phyloP scores from a whole-genome alignment of 2,797 vertebrate species.

The Threskiornis aethiopicus region DNA sequence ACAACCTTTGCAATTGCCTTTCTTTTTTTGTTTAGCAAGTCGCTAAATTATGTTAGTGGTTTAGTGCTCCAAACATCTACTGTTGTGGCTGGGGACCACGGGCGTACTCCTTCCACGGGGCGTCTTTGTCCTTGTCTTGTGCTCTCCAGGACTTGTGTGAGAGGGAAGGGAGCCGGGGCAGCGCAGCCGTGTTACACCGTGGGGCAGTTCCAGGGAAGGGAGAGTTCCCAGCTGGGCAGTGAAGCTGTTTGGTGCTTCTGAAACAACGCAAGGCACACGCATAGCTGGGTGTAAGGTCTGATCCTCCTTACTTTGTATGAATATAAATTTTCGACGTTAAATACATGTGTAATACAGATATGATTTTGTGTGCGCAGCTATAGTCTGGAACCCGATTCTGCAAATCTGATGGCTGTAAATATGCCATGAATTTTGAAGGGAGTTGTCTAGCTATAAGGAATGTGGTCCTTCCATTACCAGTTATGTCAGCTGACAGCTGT shows the following conservation, averaged over 20 bases:
- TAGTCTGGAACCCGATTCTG: neutral
- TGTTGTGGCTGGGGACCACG: neutral
- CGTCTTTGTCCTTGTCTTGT: neutral
- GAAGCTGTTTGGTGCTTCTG: neutral
- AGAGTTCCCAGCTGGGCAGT: neutral
- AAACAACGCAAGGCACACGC: neutral
- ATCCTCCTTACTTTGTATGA: neutral
- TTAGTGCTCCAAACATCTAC: neutral
- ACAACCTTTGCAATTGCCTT: neutral
- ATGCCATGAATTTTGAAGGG: neutral
- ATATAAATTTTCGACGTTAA: neutral
- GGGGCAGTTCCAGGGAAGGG: neutral
- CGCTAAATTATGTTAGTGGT: neutral
- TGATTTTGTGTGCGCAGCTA: neutral
- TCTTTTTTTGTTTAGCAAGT: neutral
- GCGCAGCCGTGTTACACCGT: too few relatives aligned
- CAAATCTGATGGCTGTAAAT: neutral
- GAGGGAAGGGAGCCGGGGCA: neutral
- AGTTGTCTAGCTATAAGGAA: conserved; percentile 16
- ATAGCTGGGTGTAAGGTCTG: neutral
- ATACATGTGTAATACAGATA: rapidly evolving
- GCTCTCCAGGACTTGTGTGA: neutral
- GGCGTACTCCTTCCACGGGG: too few relatives aligned
- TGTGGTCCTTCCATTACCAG: conserved; percentile 15
- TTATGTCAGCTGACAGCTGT: conserved; percentile 32